Evolutionary conservation across 2,888 invertebrate genomes (phyloP).

Genomic region (Argyra leucocephala): DNA sequence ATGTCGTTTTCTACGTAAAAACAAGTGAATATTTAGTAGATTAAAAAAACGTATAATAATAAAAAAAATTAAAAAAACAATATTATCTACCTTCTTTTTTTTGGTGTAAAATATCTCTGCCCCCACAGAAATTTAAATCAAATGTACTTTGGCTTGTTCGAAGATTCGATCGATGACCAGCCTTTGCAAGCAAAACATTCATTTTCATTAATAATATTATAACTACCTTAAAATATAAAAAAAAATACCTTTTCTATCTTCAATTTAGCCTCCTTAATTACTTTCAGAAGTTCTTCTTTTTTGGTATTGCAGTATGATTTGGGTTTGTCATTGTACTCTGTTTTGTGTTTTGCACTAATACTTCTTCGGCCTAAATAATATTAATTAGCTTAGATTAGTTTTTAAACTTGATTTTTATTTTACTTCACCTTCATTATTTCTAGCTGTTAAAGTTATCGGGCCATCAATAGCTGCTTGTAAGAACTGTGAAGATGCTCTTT

Average conservation of each 20-base stretch:
- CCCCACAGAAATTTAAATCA: slow-evolving; percentile 42
- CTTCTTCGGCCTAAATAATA: slow-evolving; percentile 49
- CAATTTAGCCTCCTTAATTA: slow-evolving; percentile 73
- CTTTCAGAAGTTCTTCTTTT: slow-evolving; percentile 66
- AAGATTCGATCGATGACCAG: slow-evolving; percentile 66
- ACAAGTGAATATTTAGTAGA: not conserved
- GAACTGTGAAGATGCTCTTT: slow-evolving; percentile 36
- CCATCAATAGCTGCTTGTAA: slow-evolving; percentile 42
- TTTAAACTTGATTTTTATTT: not conserved
- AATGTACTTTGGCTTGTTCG: slow-evolving; percentile 80
- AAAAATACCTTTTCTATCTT: slow-evolving; percentile 69
- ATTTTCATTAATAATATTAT: not conserved
- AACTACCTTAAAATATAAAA: not conserved
- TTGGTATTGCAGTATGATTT: slow-evolving; percentile 44
- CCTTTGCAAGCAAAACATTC: slow-evolving; percentile 43
- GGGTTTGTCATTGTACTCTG: slow-evolving; percentile 37
- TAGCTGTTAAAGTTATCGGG: slow-evolving; percentile 38
- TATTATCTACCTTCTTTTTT: not conserved
- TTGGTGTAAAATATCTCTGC: not conserved
- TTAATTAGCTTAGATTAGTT: not conserved
- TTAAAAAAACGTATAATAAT: not conserved
- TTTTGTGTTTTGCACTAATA: slow-evolving; percentile 53
- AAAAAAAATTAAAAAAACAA: not conserved
- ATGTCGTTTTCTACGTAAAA: slow-evolving; percentile 2
- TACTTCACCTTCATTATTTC: slow-evolving; percentile 36